These are phyloP conservation scores for Zaprionus tsacasi DNA, from an alignment of 1,140 invertebrate species.

Conservation along the genomic window DNA sequence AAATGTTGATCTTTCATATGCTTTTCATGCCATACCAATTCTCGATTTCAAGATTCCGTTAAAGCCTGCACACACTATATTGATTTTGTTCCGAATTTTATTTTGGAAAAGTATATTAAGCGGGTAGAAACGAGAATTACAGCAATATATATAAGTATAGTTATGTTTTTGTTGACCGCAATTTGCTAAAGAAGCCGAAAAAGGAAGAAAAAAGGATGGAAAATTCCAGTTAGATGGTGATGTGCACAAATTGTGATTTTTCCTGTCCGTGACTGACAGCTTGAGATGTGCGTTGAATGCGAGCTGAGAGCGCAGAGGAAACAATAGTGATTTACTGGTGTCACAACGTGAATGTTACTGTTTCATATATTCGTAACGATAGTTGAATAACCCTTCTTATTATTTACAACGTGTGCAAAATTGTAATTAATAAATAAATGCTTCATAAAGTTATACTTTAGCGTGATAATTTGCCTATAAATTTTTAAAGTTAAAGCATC, in stretches of 20 bases:
- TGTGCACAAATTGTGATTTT: conserved; percentile 26
- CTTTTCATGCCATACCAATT: no score
- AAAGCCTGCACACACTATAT: background rate
- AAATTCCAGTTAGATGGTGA: conserved; percentile 24
- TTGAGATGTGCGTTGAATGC: background rate
- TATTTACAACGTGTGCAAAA: background rate
- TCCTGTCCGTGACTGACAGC: conserved; percentile 16
- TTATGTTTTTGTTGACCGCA: conserved; percentile 45
- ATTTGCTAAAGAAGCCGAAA: conserved; percentile 41
- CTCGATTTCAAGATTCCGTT: no score
- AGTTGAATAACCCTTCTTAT: background rate
- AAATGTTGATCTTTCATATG: no score
- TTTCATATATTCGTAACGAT: background rate
- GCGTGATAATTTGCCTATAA: no score
- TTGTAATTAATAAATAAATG: background rate
- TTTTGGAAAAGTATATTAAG: conserved; percentile 23
- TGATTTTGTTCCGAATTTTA: conserved; percentile 13
- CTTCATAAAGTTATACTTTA: no score
- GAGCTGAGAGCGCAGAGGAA: background rate
- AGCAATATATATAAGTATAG: conserved; percentile 13
- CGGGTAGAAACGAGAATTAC: background rate
- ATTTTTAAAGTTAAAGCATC: background rate
- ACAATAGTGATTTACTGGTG: conserved; percentile 11
- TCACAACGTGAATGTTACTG: background rate
- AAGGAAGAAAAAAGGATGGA: background rate